A percentile compares a stretch with the other conserved stretches of the same genome.
Conservation (phyloP, 2,888 invertebrate species). For the Rotaria sp. region DNA sequence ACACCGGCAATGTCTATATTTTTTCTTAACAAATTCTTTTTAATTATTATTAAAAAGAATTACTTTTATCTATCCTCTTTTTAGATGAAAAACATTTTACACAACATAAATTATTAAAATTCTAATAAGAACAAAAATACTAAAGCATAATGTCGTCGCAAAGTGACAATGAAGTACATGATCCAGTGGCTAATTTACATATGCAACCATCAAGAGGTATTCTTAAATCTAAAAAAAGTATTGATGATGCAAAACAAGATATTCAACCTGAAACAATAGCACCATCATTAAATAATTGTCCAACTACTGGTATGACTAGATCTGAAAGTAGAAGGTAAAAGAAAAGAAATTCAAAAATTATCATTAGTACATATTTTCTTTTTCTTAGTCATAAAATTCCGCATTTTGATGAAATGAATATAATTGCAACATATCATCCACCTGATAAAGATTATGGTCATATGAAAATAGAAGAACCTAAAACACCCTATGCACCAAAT, state of each 20-base stretch:
- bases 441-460: conserved; percentile 96
- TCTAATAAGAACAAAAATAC: neutral
- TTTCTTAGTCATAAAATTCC: conserved; percentile 5
- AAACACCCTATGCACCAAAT: conserved; percentile 69
- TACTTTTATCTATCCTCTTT: neutral
- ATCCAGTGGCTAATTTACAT: neutral
- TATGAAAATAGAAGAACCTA: conserved; percentile 87
- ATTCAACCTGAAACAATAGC: neutral
- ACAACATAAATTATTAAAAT: neutral
- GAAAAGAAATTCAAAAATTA: no score
- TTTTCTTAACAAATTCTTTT: neutral
- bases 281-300: neutral
- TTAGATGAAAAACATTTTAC: neutral
- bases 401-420: conserved; percentile 93
- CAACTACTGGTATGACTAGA: neutral
- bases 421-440: conserved; percentile 92
- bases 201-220: conserved; percentile 2
- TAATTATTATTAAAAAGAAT: neutral
- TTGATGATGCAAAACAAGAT: conserved; percentile 8
- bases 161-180: neutral
- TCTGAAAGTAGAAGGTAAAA: conserved; percentile 29
- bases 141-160: neutral
- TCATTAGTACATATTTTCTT: no score
- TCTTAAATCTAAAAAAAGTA: neutral
- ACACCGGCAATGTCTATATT: neutral